Base-by-base conservation (phyloP, 2,888 invertebrate species). In the Tyria jacobaeae region DNA sequence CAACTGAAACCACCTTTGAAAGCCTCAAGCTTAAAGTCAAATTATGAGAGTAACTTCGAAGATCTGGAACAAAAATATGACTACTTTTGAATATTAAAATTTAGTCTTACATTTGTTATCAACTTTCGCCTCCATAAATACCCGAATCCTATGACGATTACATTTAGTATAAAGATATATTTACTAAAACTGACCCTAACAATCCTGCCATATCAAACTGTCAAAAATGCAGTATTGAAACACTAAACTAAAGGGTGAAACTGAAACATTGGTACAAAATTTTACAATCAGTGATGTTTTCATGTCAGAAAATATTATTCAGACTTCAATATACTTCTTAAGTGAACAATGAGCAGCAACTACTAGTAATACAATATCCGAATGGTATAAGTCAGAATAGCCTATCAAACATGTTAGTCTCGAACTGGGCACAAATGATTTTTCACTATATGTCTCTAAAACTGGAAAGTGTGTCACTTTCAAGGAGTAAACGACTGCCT, bases 401-500 rank as follows among this genome's bases (percentile, higher is more conserved):
- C 0, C 4, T 65, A 3, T 12, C 35, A 3, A 66, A 59, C 47
- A 59, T 66, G 3, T 55, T 48, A 0, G 52, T 21, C n/a, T 15
- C 58, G 0, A 21, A 17, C 1, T n/a, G 60, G 60, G 64, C 47
- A 15, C 64, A 56, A 1, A 48, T 64, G 2, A 60, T 65, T 21
- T 58, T 58, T 2, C 60, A 65, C 14, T 10, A 55, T 21, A 51
- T 65, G 58, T 57, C 55, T 6, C 55, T 48, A 39, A 65, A 64
- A 58, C 55, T 64, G 3, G 61, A 65, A 6, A 1, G 21, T 6
- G 17, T 0, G 12, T n/a, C n/a, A 60, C 64, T 14, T 57, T 37
- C 21, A 52, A 14, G 21, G 61, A 65, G 1, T 60, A 64, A 24
- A 47, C 57, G 12, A 49, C 54, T 15, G 24, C 53, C 3, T n/a